Base-by-base conservation (phyloP, 1,140 invertebrate species). In the Drosophila sucinea region DNA sequence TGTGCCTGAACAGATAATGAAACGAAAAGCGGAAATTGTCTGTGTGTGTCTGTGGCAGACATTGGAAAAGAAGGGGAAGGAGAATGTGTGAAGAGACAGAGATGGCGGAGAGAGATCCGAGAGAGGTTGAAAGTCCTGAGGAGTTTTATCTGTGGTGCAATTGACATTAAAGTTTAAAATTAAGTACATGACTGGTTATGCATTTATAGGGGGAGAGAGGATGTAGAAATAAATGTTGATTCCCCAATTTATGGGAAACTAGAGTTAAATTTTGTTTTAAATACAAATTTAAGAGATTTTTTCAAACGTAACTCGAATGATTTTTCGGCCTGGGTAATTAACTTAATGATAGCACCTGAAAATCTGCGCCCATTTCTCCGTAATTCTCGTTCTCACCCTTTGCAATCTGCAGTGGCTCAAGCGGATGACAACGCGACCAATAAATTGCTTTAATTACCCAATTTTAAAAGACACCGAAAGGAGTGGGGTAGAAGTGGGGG, bases 381-480 rank as follows among this genome's bases (percentile, higher is more conserved):
- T 8, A 3, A 7, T 10, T 65, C 47, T 30, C 56, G 41, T 3
- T 25, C 55, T 25, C 56, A 10, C 44, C 35, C 61, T 41, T 10
- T n/a, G 5, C 55, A 35, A 35, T 35, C 33, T 58, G 56, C 32
- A 58, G 56, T 58, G 56, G 56, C 56, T 58, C 72, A 30, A 4
- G 44, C 54, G 60, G 60, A 41, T 51, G 72, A 55, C 73, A 62
- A 64, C 63, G 62, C 67, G 66, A 67, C 71, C 81, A 83, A 89
- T 89, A 89, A 89, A 89, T 89, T 89, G 84, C 85, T 80, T 89
- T 89, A 89, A 89, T 89, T 89, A 84, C 81, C 80, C 84, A 87
- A 84, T 89, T 89, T 89, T 80, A 85, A 89, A 89, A 73, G 75
- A 47, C 64, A 54, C 5, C 38, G 33, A 33, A 54, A 35, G 38